phyloP scores from a whole-genome alignment of 2,888 invertebrate genomes.

The Megalurothrips usitatus region DNA sequence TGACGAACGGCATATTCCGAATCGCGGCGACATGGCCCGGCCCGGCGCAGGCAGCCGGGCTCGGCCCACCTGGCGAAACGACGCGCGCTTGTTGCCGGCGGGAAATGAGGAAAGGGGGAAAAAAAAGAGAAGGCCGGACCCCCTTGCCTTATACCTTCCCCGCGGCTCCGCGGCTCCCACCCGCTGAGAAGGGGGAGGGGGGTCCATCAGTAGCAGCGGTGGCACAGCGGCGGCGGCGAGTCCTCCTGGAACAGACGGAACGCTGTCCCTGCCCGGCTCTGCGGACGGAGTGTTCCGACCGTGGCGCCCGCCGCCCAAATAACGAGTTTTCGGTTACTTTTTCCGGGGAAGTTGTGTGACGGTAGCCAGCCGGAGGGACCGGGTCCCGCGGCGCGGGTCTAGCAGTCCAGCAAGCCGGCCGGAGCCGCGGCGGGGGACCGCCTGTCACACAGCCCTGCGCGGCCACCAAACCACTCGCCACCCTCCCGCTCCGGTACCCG shows the following conservation, averaged over 20 bases:
- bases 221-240: not conserved
- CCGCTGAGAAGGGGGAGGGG: not conserved
- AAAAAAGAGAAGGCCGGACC: no score
- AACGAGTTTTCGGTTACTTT: conserved; percentile 3
- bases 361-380: not conserved
- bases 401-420: no score
- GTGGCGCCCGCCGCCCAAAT: not conserved
- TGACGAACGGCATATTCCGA: not conserved
- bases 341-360: not conserved
- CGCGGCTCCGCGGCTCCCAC: not conserved
- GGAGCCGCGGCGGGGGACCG: no score
- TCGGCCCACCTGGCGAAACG: not conserved
- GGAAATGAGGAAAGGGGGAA: not conserved
- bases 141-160: no score
- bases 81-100: not conserved
- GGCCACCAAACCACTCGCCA: no score
- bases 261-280: no score
- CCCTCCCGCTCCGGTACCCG: no score
- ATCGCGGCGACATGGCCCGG: not conserved
- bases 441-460: no score
- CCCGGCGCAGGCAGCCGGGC: not conserved
- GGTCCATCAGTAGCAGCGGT: not conserved
- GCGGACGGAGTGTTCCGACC: no score
- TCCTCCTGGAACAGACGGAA: not conserved
- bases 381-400: not conserved